Percentiles rank a stretch among this genome's conserved stretches.
phyloP scores from a whole-genome alignment of 1,140 invertebrate species.

The Bombus ignitus region DNA sequence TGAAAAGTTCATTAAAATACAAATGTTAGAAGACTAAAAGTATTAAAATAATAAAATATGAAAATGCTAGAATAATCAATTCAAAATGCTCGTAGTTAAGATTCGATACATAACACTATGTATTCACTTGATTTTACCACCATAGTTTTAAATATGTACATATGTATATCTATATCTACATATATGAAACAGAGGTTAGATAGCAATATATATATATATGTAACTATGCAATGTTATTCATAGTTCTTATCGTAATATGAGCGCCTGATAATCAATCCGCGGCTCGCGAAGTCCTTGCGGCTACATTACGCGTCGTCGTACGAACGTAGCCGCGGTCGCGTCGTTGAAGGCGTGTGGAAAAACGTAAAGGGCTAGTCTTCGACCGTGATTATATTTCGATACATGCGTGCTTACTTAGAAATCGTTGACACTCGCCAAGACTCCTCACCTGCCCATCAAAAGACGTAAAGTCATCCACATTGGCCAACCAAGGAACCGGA shows the following conservation, averaged over 20 bases:
- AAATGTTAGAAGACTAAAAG: background rate
- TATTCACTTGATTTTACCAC: too few relatives aligned
- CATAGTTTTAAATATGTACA: background rate
- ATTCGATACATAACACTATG: background rate
- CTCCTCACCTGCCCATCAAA: conserved; percentile 83
- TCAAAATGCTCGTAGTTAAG: background rate
- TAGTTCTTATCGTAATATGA: conserved; percentile 62
- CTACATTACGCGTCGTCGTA: conserved; percentile 71
- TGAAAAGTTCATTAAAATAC: background rate
- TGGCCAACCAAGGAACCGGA: conserved; percentile 78
- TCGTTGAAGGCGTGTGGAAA: conserved; percentile 61
- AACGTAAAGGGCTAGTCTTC: conserved; percentile 55
- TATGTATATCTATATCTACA: background rate
- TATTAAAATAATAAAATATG: background rate
- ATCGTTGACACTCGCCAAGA: conserved; percentile 82
- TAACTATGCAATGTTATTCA: conserved; percentile 21
- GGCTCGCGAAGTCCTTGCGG: conserved; percentile 78
- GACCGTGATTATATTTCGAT: conserved; percentile 62
- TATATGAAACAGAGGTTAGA: background rate
- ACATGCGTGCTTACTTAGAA: conserved; percentile 55
- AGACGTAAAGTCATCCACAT: conserved; percentile 82
- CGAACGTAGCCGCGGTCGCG: conserved; percentile 58
- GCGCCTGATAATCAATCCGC: conserved; percentile 77
- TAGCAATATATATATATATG: background rate
- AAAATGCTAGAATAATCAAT: too few relatives aligned